These are phyloP conservation scores for Epinephelus lanceolatus DNA, from an alignment of 2,113 vertebrate species.

Conservation along the genomic window DNA sequence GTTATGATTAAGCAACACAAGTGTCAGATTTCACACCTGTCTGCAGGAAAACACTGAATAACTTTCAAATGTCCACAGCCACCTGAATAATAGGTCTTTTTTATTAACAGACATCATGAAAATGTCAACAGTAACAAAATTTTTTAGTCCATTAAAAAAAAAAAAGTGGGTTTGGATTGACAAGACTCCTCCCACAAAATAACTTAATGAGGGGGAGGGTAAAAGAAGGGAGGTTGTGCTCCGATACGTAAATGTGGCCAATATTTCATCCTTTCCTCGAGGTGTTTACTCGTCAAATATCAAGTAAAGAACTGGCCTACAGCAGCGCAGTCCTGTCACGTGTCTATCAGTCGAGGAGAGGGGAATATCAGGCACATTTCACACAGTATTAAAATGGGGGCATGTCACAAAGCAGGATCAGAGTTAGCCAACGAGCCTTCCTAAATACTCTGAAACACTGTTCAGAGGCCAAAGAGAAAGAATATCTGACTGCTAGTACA, in stretches of 20 bases:
- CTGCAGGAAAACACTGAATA: neutral
- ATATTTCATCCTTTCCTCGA: conserved; percentile 41
- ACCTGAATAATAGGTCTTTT: conserved; percentile 79
- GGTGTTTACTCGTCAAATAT: neutral
- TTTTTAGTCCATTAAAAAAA: conserved; percentile 81
- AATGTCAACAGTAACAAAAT: conserved; percentile 85
- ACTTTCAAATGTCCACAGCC: neutral
- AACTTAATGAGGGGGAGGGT: conserved; percentile 88
- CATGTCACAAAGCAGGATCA: conserved; percentile 59
- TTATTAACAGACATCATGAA: conserved; percentile 87
- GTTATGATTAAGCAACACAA: neutral
- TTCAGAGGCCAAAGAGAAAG: conserved; percentile 42
- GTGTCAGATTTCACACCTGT: neutral
- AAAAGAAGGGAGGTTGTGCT: conserved; percentile 62
- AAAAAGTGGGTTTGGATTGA: conserved; percentile 75
- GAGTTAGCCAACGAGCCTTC: conserved; percentile 51
- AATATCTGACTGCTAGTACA: conserved; percentile 64
- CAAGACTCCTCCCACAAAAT: conserved; percentile 90
- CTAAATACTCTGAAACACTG: conserved; percentile 31
- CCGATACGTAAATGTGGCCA: conserved; percentile 39
- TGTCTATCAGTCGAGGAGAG: neutral
- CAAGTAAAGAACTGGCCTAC: conserved; percentile 23
- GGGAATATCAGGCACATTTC: conserved; percentile 29
- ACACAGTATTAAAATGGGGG: conserved; percentile 39
- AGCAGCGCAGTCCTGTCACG: neutral